Evolutionary conservation across 2,797 vertebrate species (phyloP).

Genomic region (Thripadectes ignobilis): DNA sequence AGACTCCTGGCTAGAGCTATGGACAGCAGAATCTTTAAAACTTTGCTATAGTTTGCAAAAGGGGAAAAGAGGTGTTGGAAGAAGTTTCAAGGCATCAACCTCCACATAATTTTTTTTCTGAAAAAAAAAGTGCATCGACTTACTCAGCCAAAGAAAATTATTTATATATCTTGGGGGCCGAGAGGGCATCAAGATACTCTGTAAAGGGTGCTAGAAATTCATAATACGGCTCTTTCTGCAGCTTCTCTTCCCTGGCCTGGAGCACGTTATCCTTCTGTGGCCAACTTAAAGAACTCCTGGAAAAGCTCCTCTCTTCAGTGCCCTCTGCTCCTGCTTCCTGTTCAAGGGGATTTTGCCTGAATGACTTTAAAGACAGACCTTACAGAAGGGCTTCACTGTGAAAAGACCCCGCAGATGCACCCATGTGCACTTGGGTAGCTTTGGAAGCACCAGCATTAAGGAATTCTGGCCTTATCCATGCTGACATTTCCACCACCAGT

Average conservation of each 20-base stretch:
- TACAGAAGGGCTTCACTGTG: not conserved
- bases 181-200: not conserved
- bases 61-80: not conserved
- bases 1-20: not conserved
- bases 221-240: not conserved
- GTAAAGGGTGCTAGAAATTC: not conserved
- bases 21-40: not conserved
- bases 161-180: conserved; percentile 13
- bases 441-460: not conserved
- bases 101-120: conserved; percentile 29
- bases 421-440: not conserved
- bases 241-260: not conserved
- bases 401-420: not conserved
- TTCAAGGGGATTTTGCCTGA: not conserved
- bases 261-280: not conserved
- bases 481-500: not conserved
- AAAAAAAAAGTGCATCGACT: not conserved
- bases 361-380: not conserved
- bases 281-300: not conserved
- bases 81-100: not conserved
- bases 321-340: not conserved
- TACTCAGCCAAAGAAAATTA: conserved; percentile 41
- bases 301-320: not conserved
- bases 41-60: not conserved
- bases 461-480: not conserved